phyloP scores from a whole-genome alignment of 92 coral and sea anemone genomes.

The Porites cylindrica region DNA sequence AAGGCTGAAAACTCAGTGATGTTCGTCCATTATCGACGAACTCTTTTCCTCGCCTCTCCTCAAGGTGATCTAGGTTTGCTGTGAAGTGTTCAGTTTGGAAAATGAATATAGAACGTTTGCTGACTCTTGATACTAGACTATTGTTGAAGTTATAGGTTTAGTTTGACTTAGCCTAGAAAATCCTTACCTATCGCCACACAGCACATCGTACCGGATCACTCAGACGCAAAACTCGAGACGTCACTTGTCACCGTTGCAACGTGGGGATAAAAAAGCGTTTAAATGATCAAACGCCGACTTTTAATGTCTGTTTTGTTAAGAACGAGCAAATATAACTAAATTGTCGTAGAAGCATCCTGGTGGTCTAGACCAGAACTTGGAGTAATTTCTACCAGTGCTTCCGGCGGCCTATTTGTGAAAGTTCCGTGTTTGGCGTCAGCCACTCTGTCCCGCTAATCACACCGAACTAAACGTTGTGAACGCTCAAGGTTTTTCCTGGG shows the following conservation, averaged over 20 bases:
- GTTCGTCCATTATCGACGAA: too few species aligned
- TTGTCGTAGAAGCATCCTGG: neutral
- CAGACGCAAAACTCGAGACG: neutral
- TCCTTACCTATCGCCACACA: conserved; percentile 6
- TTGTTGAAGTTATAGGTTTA: neutral
- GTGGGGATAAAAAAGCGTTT: too few species aligned
- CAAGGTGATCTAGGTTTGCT: too few species aligned
- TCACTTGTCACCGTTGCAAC: too few species aligned
- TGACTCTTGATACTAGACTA: neutral
- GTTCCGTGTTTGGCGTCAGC: neutral
- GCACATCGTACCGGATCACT: neutral
- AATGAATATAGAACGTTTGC: neutral
- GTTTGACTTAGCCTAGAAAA: neutral
- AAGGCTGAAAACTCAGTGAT: too few species aligned
- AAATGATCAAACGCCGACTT: neutral
- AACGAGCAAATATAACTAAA: neutral
- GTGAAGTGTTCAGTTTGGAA: neutral
- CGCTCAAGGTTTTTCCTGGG: too few species aligned
- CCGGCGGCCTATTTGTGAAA: neutral
- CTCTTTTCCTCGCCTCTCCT: too few species aligned
- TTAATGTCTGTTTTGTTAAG: neutral
- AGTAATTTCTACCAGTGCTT: neutral
- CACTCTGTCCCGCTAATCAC: too few species aligned
- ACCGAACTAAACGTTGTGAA: too few species aligned
- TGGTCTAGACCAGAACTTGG: conserved; percentile 6